Evolutionary conservation across 2,113 vertebrate genomes (phyloP).

Genomic region (Ailuropoda melanoleuca): DNA sequence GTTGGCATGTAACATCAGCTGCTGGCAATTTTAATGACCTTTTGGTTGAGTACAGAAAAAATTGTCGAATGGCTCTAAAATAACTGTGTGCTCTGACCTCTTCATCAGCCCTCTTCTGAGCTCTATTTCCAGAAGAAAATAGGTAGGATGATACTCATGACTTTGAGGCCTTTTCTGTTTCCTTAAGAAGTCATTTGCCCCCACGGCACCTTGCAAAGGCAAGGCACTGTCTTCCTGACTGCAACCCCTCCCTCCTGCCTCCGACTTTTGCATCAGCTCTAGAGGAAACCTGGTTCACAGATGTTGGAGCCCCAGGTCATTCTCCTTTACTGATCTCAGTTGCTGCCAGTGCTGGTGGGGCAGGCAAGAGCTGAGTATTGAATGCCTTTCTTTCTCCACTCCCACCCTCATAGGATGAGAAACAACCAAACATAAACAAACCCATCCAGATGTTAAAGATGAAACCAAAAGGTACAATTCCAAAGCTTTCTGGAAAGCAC

Average conservation of each 20-base stretch:
- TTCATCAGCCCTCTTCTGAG: conserved; percentile 60
- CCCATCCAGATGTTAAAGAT: conserved; percentile 61
- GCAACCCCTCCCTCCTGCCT: not conserved
- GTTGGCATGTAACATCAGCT: conserved; percentile 45
- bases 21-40: conserved; percentile 71
- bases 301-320: conserved; percentile 28
- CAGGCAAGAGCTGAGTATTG: not conserved
- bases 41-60: conserved; percentile 71
- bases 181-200: conserved; percentile 45
- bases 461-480: conserved; percentile 46
- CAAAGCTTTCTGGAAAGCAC: not conserved
- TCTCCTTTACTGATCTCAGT: conserved; percentile 69
- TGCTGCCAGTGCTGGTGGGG: conserved; percentile 56
- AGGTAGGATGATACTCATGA: not conserved
- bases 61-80: conserved; percentile 68
- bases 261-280: conserved; percentile 48
- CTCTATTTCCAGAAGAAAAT: conserved; percentile 40
- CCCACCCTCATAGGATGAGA: not conserved
- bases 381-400: not conserved
- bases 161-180: conserved; percentile 48
- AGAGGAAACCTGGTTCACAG: conserved; percentile 70
- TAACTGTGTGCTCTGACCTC: conserved; percentile 59
- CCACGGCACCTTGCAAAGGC: conserved; percentile 19
- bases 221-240: conserved; percentile 45
- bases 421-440: not conserved